Base-by-base conservation (phyloP, 2,888 invertebrate genomes). In the Microctonus aethiopoides region DNA sequence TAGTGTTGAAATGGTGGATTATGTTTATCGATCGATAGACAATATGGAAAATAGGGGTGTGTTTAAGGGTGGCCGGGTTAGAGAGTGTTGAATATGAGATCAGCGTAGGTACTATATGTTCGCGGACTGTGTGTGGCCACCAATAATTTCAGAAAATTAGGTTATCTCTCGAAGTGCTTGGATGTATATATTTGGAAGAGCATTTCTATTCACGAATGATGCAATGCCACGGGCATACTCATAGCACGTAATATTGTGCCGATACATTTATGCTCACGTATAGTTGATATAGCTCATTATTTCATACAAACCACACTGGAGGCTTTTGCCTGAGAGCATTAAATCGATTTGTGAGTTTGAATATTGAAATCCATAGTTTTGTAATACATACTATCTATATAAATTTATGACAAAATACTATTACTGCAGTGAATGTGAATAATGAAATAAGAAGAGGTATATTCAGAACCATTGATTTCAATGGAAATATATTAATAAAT, bases 131-230 rank as follows among this genome's bases (percentile, higher is more conserved):
- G 64, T 73, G 66, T 71, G 76, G 71, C 71, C 74, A 67, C 76
- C 74, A 75, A 80, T 80, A 79, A 81, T 80, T 79, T 73, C 68
- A 64, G 41, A 70, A 78, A 81, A 81, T 81, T 78, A 74, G 77
- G 76, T 79, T 79, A 79, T 72, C 75, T 75, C 74, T 76, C 16
- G 51, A 39, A 46, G 51, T 51, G 46, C 11, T 46, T 46, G 16
- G 36, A 24, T 61, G 36, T 72, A 60, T 64, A 74, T 64, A 74
- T 70, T 72, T 68, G 67, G n/a, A 36, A 60, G 60, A 52, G 61
- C 34, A 46, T 59, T 51, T 63, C 51, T 46, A 16, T 46, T 10
- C 62, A 1, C 20, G 46, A 32, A 51, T 63, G 51, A 29, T 63
- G 46, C 51, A 51, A 51, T 29, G n/a, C 16, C 46, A 46, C 16